Conservation (phyloP, 2,113 vertebrate species). For the Sterrhoptilus dennistouni region DNA sequence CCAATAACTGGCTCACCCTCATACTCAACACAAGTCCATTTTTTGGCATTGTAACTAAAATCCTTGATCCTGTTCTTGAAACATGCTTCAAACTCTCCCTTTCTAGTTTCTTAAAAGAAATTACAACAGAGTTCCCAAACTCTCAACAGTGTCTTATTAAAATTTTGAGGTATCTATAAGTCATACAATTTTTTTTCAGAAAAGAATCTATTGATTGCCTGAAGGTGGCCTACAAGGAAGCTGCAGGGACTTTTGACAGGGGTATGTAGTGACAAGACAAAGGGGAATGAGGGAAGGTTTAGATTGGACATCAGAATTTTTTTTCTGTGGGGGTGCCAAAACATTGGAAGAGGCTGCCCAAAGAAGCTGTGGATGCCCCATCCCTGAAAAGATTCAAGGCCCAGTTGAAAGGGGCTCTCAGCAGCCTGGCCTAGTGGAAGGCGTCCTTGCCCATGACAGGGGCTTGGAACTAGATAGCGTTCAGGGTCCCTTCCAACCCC, state of each 20-base stretch:
- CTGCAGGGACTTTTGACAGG: neutral
- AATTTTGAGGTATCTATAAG: neutral
- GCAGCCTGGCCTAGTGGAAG: neutral
- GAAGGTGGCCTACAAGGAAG: neutral
- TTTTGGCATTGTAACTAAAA: neutral
- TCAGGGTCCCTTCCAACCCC: neutral
- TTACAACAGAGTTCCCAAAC: neutral
- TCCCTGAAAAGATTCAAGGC: neutral
- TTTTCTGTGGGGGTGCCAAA: fast-evolving
- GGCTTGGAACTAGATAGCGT: neutral
- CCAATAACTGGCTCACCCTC: neutral
- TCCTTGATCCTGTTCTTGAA: neutral
- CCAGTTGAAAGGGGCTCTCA: neutral
- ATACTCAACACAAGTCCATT: neutral
- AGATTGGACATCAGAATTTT: neutral
- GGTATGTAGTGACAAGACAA: no score
- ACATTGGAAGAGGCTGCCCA: neutral
- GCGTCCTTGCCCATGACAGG: neutral
- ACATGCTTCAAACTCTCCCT: neutral
- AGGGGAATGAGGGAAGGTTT: neutral
- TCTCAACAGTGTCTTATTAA: neutral
- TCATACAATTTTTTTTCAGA: neutral
- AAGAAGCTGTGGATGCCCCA: neutral
- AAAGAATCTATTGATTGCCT: neutral
- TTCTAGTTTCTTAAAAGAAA: neutral